Conservation (phyloP, 1,140 invertebrate genomes). For the Macrobrachium rosenbergii region DNA sequence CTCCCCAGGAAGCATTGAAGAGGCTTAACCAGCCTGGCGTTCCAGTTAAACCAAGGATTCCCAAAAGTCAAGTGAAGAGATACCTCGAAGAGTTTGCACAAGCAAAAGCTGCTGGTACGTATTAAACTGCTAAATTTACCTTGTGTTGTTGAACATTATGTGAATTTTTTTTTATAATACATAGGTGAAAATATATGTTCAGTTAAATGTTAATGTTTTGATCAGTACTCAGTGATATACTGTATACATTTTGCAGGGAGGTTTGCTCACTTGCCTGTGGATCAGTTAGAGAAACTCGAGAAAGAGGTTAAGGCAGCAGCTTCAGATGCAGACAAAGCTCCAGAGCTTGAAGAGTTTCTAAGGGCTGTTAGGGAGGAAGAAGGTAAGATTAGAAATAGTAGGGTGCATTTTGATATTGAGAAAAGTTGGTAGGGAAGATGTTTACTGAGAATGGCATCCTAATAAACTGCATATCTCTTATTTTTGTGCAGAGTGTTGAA, state of each 20-base stretch:
- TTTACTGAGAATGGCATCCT: too few relatives aligned
- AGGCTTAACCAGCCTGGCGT: constrained; percentile 26
- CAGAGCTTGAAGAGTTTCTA: constrained; percentile 59
- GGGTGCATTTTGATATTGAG: background rate
- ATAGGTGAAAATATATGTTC: background rate
- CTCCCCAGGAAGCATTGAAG: constrained; percentile 35
- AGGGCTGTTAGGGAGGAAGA: constrained; percentile 51
- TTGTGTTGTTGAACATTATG: too few relatives aligned
- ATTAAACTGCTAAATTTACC: background rate
- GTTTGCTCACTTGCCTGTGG: constrained; percentile 56
- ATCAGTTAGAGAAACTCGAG: constrained; percentile 56
- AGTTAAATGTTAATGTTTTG: too few relatives aligned
- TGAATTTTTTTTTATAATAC: too few relatives aligned
- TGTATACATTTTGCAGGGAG: constrained; percentile 40
- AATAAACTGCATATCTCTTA: too few relatives aligned
- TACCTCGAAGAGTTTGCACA: constrained; percentile 53
- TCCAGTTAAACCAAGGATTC: constrained; percentile 43
- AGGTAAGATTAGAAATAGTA: constrained; percentile 32
- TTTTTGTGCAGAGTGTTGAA: too few relatives aligned
- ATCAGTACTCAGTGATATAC: background rate
- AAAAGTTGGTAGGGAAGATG: background rate
- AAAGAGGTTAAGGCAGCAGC: constrained; percentile 61
- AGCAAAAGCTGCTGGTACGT: constrained; percentile 51
- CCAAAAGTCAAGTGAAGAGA: constrained; percentile 29
- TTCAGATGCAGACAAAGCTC: constrained; percentile 53